Evolutionary conservation across 2,888 invertebrate genomes (phyloP).

Genomic region (Rutpela maculata): DNA sequence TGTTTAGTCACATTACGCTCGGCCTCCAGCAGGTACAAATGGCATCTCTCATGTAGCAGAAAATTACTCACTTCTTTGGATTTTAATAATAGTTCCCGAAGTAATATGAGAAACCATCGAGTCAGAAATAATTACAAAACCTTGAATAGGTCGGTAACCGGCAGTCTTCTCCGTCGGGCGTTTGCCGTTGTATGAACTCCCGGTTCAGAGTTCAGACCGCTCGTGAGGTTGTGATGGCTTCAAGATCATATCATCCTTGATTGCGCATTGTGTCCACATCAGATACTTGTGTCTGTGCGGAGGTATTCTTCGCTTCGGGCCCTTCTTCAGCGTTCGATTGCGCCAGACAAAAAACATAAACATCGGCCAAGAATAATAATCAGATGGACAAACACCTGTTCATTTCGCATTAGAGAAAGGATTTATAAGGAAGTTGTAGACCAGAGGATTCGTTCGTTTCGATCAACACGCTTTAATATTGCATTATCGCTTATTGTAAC

Average conservation of each 20-base stretch:
- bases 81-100: slow-evolving; percentile 18
- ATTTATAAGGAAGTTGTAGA: slow-evolving; percentile 15
- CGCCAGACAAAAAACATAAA: slow-evolving; percentile 23
- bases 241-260: slow-evolving; percentile 48
- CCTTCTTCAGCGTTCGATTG: slow-evolving; percentile 14
- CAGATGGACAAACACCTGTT: slow-evolving; percentile 25
- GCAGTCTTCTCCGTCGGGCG: slow-evolving; percentile 34
- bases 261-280: slow-evolving; percentile 47
- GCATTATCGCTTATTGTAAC: slow-evolving; percentile 15
- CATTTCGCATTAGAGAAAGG: slow-evolving; percentile 9
- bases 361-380: slow-evolving; percentile 13
- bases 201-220: slow-evolving; percentile 49
- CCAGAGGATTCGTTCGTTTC: slow-evolving; percentile 8
- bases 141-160: slow-evolving; percentile 51
- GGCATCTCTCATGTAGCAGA: slow-evolving; percentile 4
- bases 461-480: not conserved
- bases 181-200: slow-evolving; percentile 49
- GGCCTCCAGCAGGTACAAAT: slow-evolving; percentile 7
- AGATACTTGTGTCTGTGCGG: slow-evolving; percentile 3
- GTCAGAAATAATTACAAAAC: slow-evolving; percentile 39
- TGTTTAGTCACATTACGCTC: not conserved
- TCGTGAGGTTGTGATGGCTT: slow-evolving; percentile 45
- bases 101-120: slow-evolving; percentile 30
- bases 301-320: slow-evolving; percentile 29
- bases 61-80: slow-evolving; percentile 3